phyloP scores from a whole-genome alignment of 2,888 invertebrate genomes.

The Plutella xylostella region DNA sequence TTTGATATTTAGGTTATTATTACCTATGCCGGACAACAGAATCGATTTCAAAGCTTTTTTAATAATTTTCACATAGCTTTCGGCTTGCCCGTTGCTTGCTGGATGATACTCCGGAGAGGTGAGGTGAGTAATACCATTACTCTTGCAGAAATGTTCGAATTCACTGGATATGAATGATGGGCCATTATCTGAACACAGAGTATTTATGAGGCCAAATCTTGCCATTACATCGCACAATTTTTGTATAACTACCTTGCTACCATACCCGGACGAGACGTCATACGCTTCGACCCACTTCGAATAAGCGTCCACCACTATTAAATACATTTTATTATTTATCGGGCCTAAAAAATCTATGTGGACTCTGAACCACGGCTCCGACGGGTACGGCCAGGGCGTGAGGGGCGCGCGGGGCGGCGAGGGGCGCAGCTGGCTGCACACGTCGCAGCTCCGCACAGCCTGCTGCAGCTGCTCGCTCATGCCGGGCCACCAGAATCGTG shows the following conservation, averaged over 20 bases:
- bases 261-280: constrained; percentile 9
- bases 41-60: constrained; percentile 13
- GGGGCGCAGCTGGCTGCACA: constrained; percentile 6
- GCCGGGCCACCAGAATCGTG: neutral
- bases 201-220: constrained; percentile 11
- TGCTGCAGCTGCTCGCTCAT: neutral
- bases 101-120: constrained; percentile 14
- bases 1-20: constrained; percentile 9
- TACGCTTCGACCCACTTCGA: constrained; percentile 20
- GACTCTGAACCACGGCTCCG: constrained; percentile 16
- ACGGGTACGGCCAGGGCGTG: constrained; percentile 17
- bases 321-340: constrained; percentile 13
- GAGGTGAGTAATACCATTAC: constrained; percentile 18
- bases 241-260: constrained; percentile 10
- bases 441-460: neutral
- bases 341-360: constrained; percentile 22
- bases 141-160: constrained; percentile 16
- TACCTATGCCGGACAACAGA: neutral
- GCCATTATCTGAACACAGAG: constrained; percentile 19
- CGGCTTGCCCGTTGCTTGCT: constrained; percentile 15
- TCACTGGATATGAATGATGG: constrained; percentile 15
- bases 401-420: constrained; percentile 16
- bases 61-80: constrained; percentile 17
- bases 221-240: constrained; percentile 18
- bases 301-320: constrained; percentile 18